Base-by-base conservation (phyloP, 2,797 vertebrate species). In the Clarias platycephalus region DNA sequence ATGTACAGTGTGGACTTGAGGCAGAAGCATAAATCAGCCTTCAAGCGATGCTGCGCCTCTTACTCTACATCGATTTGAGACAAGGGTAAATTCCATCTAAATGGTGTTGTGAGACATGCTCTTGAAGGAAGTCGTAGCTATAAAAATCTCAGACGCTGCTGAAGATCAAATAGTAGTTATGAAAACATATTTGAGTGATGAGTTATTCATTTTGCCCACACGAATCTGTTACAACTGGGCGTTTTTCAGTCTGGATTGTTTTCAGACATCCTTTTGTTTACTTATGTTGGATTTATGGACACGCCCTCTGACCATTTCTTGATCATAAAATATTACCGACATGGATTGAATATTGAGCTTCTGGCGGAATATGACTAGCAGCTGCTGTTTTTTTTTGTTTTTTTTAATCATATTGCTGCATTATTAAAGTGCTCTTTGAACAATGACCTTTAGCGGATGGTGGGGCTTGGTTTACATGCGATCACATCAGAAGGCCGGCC, bases 371-470 rank as follows among this genome's bases (percentile, higher is more conserved):
- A 77, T 44, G 40, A 64, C 68, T 85, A 74, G 75, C 68, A 86
- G 80, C 58, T 81, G 86, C 44, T 75, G 60, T 40, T 83, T 81
- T 28, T 28, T 6, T 49, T 49, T 49, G 2, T 53, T 53, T 53
- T n/a, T 26, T n/a, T 10, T 81, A 53, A 58, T 26, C 72, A 75
- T 76, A 86, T 88, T 87, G 77, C 82, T 87, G 84, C 84, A 84
- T 88, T 89, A 90, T 89, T 90, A 87, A 89, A 88, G 81, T 70
- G 34, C 64, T 82, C 62, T 84, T 84, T 88, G 68, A 89, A 79
- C 84, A 55, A 80, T 87, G 88, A 88, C 89, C 87, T 90, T 89
- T 88, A 80, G 82, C 60, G 83, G 37, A 58, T 68, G 64, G 40
- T 44, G 68, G 75, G 24, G 84, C 64, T 88, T 88, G 85, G 87